Evolutionary conservation across 2,888 invertebrate genomes (phyloP).

Genomic region (Zygogramma bicolorata): DNA sequence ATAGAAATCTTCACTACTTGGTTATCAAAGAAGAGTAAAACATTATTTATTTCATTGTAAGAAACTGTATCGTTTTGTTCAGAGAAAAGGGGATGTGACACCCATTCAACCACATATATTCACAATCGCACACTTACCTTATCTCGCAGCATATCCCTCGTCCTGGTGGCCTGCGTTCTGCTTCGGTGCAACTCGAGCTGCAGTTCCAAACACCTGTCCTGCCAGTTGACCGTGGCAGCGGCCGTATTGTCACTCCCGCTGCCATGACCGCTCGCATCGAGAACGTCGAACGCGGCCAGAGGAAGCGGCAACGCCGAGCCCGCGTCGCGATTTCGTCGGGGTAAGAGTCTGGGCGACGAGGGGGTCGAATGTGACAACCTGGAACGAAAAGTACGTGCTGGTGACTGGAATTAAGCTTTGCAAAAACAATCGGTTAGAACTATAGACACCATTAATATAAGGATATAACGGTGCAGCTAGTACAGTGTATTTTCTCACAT

Average conservation of each 20-base stretch:
- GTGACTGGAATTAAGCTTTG: too few species aligned
- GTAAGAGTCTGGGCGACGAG: slow-evolving; percentile 79
- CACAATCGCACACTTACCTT: slow-evolving; percentile 76
- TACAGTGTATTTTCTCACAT: too few species aligned
- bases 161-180: slow-evolving; percentile 87
- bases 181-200: slow-evolving; percentile 89
- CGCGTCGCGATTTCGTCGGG: slow-evolving; percentile 78
- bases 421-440: too few species aligned
- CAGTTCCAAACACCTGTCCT: slow-evolving; percentile 87
- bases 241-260: slow-evolving; percentile 51
- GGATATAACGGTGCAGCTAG: too few species aligned
- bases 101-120: not conserved
- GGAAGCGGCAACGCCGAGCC: slow-evolving; percentile 61
- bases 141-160: slow-evolving; percentile 88
- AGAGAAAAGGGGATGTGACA: too few species aligned
- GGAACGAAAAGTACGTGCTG: not conserved
- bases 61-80: too few species aligned
- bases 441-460: too few species aligned
- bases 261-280: slow-evolving; percentile 64
- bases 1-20: too few species aligned
- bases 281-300: slow-evolving; percentile 57
- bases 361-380: slow-evolving; percentile 73
- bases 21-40: too few species aligned
- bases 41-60: too few species aligned
- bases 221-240: slow-evolving; percentile 78